Conservation (phyloP, 2,113 vertebrate genomes). For the Athene cunicularia region DNA sequence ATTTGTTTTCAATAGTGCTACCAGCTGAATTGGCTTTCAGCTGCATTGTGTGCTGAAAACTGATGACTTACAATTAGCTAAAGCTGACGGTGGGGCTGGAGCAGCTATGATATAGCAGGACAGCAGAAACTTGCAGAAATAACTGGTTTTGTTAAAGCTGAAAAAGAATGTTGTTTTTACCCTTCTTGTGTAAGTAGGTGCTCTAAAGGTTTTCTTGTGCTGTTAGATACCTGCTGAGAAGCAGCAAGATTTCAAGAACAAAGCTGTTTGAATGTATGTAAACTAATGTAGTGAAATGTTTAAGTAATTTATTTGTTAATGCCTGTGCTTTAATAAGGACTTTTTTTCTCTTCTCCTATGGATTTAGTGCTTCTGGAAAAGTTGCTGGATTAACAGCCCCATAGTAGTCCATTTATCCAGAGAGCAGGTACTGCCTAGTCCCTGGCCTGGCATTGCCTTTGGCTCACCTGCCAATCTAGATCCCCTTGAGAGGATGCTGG, state of each 20-base stretch:
- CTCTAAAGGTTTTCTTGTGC: background rate
- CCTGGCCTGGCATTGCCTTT: background rate
- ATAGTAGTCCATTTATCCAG: background rate
- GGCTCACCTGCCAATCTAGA: background rate
- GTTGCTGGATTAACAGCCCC: background rate
- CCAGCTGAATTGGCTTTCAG: conserved; percentile 22
- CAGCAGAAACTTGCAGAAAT: conserved; percentile 33
- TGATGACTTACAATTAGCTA: conserved; percentile 47
- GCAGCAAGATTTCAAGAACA: background rate
- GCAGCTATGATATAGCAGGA: conserved; percentile 16
- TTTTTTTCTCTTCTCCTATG: background rate
- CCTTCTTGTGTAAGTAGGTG: background rate
- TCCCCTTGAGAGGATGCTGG: background rate
- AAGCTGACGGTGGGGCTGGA: background rate
- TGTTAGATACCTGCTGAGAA: background rate
- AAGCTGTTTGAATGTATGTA: background rate
- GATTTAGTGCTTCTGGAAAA: background rate
- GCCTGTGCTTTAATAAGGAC: background rate
- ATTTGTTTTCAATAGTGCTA: conserved; percentile 6
- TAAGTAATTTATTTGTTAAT: background rate
- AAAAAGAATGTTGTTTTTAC: background rate
- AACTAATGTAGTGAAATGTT: background rate
- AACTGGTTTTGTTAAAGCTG: conserved; percentile 7
- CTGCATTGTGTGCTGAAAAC: conserved; percentile 43
- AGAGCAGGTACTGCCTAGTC: background rate